Evolutionary conservation across 2,797 vertebrate species (phyloP), one percentile per base, ranked within the genome.

Genomic region (Sphenodon punctatus): DNA sequence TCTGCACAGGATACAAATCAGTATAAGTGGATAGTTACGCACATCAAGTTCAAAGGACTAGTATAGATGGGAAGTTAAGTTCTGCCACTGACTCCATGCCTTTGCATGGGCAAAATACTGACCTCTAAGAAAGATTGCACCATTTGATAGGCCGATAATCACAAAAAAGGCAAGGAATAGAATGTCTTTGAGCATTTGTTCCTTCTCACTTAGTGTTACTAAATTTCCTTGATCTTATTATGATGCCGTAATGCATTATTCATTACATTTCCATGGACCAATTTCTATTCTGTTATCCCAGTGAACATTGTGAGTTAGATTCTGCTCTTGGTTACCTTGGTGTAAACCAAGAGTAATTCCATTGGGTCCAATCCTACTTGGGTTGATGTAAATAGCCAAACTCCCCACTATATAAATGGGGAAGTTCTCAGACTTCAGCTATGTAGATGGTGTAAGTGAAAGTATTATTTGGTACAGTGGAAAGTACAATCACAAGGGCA

Each of bases 21-120:
- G 56, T 12, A n/a, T 0, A 0, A 4, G 34, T 23, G 14, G 64
- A 67, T 60, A n/a, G n/a, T n/a, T n/a, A n/a, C n/a, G n/a, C n/a
- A 51, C n/a, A 4, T 10, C 36, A 66, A 8, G 12, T 64, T 34
- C 48, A 77, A 36, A 75, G 25, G 19, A 17, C 6, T 58, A 46
- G 65, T 32, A 43, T 5, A 72, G 8, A 55, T 1, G 1, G 66
- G 48, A 68, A 1, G 11, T 53, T 39, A 38, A 45, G 4, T 46
- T 14, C 3, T 0, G 0, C 75, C 53, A 19, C 30, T 17, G 27
- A 23, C 8, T 10, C 16, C 8, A 7, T 48, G 63, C 45, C 4
- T 51, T 15, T 41, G 7, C 3, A 2, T 19, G 3, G 67, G 1
- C 0, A 17, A 8, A 0, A 0, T 8, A 27, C 73, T 30, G 2